Evolutionary conservation across 2,113 vertebrate species (phyloP).

Genomic region (Bubo scandiacus): DNA sequence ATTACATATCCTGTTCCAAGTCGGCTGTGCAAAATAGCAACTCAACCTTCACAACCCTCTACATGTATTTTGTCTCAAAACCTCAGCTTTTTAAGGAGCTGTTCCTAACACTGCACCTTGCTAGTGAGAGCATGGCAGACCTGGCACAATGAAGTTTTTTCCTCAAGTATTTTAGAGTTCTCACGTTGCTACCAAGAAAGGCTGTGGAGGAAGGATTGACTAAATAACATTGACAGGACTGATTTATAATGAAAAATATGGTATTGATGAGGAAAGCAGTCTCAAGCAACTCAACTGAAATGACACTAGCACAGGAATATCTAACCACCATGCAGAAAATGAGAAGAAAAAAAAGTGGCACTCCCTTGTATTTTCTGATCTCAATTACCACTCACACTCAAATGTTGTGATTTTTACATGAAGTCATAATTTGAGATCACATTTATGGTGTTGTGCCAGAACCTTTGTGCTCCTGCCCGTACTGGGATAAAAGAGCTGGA

Average conservation of each 20-base stretch:
- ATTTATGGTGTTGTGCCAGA: not conserved
- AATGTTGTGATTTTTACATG: not conserved
- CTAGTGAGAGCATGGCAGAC: not conserved
- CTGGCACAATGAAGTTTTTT: not conserved
- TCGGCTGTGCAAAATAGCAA: not conserved
- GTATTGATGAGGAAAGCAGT: not conserved
- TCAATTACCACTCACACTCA: not conserved
- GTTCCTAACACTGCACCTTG: not conserved
- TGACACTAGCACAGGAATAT: not conserved
- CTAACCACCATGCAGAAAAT: not conserved
- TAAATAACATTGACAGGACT: not conserved
- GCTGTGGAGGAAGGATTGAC: not conserved
- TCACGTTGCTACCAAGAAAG: not conserved
- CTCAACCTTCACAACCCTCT: not conserved
- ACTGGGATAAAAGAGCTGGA: not conserved
- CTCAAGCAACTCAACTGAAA: not conserved
- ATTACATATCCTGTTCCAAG: not conserved
- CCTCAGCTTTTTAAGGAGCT: not conserved
- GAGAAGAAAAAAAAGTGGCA: not conserved
- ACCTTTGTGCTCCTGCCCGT: not conserved
- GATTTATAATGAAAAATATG: not conserved
- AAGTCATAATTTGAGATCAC: conserved; percentile 7
- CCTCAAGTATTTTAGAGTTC: not conserved
- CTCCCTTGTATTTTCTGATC: not conserved
- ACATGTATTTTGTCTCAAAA: not conserved